Evolutionary conservation across 1,140 invertebrate species (phyloP), one percentile per base, ranked within the genome.

Genomic region (Mycetomoellerius zeteki): DNA sequence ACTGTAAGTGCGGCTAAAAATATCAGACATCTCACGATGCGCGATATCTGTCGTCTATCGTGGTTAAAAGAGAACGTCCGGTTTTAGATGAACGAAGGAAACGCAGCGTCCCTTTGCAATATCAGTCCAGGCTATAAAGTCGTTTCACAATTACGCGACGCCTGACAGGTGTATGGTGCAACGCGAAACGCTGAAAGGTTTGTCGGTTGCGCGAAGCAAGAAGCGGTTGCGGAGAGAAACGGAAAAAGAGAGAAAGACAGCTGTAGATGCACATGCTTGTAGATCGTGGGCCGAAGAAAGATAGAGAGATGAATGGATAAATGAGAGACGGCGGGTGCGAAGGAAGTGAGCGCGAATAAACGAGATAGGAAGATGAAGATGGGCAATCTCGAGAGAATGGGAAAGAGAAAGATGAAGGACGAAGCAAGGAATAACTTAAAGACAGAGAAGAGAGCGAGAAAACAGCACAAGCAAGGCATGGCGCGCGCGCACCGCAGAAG

Each of bases 291-390:
- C 37, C 33, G 67, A 64, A 89, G 62, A 47, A 65, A 62, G 52
- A 75, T 27, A 30, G 77, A 75, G 69, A 69, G 54, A 47, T 75
- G 80, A 75, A 75, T 60, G 80, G 69, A 67, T 56, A 91, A 86
- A 88, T 77, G 75, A 78, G 86, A 84, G 65, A 77, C 81, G 62
- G 69, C 52, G 78, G 64, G 30, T 16, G 54, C 54, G 69, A 60
- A 75, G 69, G 37, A 56, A 62, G 37, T 19, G 52, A 85, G 62
- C 58, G 78, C 64, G 78, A 87, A 84, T 84, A 75, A 67, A 60
- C 62, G 64, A 88, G 86, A 85, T 69, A 85, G 58, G 67, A 81
- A 71, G 76, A 93, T 91, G 91, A 89, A 93, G 92, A 93, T 92
- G 91, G 90, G 82, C 14, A 27, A 84, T 82, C 60, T 78, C 33